Evolutionary conservation across 2,888 invertebrate species (phyloP).

Genomic region (Phania funesta): DNA sequence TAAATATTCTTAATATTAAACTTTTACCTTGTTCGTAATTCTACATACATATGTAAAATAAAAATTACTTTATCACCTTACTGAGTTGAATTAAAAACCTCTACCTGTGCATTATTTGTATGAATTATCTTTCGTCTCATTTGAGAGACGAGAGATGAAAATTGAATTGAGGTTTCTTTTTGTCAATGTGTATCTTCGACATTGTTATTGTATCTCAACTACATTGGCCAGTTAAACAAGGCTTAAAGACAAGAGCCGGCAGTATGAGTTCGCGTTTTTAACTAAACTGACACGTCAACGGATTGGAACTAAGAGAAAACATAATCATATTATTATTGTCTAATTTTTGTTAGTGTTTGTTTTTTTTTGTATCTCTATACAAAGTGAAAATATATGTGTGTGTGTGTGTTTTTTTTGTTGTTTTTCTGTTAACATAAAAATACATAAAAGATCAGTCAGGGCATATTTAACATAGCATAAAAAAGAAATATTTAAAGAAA

Average conservation of each 20-base stretch:
- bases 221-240: constrained; percentile 51
- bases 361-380: background rate
- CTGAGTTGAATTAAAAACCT: background rate
- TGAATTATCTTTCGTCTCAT: background rate
- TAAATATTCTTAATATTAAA: too few species aligned
- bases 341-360: background rate
- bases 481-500: background rate
- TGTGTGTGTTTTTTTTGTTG: background rate
- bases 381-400: constrained; percentile 50
- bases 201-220: constrained; percentile 20
- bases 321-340: constrained; percentile 40
- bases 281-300: constrained; percentile 78
- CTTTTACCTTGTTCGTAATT: too few species aligned
- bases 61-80: too few species aligned
- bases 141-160: background rate
- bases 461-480: constrained; percentile 10
- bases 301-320: constrained; percentile 61
- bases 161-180: background rate
- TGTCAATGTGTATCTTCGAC: background rate
- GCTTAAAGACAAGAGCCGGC: constrained; percentile 70
- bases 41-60: too few species aligned
- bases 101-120: constrained; percentile 6
- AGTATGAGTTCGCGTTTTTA: constrained; percentile 77
- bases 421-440: background rate
- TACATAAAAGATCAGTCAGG: background rate